Evolutionary conservation across 2,797 vertebrate genomes (phyloP).

Genomic region (Mus spretus): DNA sequence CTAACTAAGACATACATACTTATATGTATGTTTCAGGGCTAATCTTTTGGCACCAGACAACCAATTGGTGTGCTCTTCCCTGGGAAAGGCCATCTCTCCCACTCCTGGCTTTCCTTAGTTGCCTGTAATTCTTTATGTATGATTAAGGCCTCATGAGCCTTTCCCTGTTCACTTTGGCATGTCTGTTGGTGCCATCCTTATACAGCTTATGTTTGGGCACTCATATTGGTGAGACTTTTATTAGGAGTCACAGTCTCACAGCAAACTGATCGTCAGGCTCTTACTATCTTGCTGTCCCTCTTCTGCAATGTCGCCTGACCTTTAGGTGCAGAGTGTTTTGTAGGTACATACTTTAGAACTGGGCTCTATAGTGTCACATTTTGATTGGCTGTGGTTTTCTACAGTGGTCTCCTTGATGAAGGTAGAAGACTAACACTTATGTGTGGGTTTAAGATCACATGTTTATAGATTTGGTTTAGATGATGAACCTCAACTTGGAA

Average conservation of each 20-base stretch:
- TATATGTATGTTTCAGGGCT: background rate
- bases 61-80: background rate
- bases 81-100: background rate
- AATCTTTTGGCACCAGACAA: background rate
- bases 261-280: background rate
- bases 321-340: background rate
- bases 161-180: background rate
- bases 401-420: background rate
- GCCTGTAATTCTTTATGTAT: background rate
- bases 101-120: background rate
- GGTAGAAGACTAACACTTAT: background rate
- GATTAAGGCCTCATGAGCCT: background rate
- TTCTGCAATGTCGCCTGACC: background rate
- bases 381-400: background rate
- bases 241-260: background rate
- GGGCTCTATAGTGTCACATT: background rate
- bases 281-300: background rate
- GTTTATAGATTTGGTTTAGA: background rate
- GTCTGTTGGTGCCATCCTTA: background rate
- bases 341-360: background rate
- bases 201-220: background rate
- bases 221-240: background rate
- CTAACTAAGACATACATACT: background rate
- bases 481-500: background rate
- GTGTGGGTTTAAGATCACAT: background rate